Evolutionary conservation across 1,140 invertebrate species (phyloP), one percentile per base, ranked within the genome.

Genomic region (Phocides pigmalion): DNA sequence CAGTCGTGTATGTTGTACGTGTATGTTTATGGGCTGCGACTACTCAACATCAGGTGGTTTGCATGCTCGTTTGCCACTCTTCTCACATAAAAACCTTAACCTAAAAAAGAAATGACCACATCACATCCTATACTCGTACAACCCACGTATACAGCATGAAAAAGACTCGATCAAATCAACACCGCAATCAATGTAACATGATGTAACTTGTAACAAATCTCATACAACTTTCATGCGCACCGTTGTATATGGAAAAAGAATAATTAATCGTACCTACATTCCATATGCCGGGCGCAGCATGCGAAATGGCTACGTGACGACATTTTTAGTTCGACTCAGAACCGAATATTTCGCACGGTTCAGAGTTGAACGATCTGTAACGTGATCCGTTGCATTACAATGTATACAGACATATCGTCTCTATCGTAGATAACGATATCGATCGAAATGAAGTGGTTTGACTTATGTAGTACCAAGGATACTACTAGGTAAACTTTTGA

Each of bases 261-360:
- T 47, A 47, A 47, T 16, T 17, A 51, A 51, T 16, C 14, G 22
- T 19, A 8, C 16, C 25, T n/a, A n/a, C 25, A 28, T 51, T 51
- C 14, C 14, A 32, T 5, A 35, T 51, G 35, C 28, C 25, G n/a
- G 4, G 0, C 19, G 49, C 25, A 11, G 25, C 49, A 35, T 51
- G 49, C 49, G 49, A 51, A 51, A 11, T 12, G 14, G 16, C 25
- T 51, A 51, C 49, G 49, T 51, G 49, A 51, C 6, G 49, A 51
- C 25, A 35, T 51, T 47, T 47, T 47, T 47, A 19, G 44, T 47
- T 47, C 19, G 20, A 47, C 6, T 12, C 3, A n/a, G 19, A 12
- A 16, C 44, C 44, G n/a, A 47, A 47, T 46, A 46, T 47, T 44
- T 47, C 44, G 44, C 44, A 47, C 19, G 44, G 2, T 42, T 1